phyloP scores from a whole-genome alignment of 2,888 invertebrate species.

The Amiota mariae region DNA sequence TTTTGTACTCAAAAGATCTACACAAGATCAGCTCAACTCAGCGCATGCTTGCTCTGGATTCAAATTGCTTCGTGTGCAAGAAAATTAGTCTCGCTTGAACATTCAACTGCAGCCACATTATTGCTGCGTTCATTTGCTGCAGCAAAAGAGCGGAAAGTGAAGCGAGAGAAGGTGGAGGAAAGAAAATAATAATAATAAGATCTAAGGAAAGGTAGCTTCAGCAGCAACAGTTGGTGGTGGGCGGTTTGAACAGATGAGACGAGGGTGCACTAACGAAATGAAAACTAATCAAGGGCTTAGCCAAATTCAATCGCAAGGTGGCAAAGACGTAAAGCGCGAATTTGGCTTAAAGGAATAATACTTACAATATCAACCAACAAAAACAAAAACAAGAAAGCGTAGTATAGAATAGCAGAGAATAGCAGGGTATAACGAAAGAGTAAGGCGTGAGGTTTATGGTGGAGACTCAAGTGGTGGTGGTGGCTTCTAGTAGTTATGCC shows the following conservation, averaged over 20 bases:
- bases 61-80: constrained; percentile 73
- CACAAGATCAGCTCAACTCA: constrained; percentile 31
- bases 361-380: neutral
- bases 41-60: constrained; percentile 62
- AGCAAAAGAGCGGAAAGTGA: neutral
- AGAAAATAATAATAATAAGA: constrained; percentile 55
- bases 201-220: neutral
- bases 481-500: constrained; percentile 1
- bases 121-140: neutral
- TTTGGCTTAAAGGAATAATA: neutral
- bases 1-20: constrained; percentile 28
- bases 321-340: neutral
- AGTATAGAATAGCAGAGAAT: neutral
- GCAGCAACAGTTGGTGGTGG: too few species aligned
- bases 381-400: neutral
- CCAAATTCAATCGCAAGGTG: constrained; percentile 65
- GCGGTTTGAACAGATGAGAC: neutral
- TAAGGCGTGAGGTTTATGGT: too few species aligned
- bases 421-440: neutral
- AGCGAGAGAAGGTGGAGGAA: too few species aligned
- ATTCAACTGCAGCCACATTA: constrained; percentile 22
- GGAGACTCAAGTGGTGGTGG: neutral
- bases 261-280: constrained; percentile 37
- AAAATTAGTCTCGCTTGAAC: constrained; percentile 71
- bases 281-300: constrained; percentile 73